These are phyloP conservation scores for Camponotus vicinus DNA, from an alignment of 1,140 invertebrate genomes.

Conservation along the genomic window DNA sequence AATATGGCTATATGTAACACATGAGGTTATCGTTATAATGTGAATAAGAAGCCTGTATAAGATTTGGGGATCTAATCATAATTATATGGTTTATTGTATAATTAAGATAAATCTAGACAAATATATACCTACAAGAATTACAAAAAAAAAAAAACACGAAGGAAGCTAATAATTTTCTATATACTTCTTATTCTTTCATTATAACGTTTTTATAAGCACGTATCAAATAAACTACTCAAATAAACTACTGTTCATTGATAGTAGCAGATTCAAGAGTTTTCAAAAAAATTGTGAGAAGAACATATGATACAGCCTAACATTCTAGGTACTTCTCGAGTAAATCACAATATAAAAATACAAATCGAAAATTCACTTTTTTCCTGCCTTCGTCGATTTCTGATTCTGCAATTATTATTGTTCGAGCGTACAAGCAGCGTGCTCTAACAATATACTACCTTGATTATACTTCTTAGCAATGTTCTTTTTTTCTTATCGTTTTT, in stretches of 20 bases:
- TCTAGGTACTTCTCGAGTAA: conserved; percentile 72
- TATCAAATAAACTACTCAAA: conserved; percentile 51
- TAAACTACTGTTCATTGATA: conserved; percentile 9
- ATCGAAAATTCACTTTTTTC: conserved; percentile 69
- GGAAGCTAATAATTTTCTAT: not conserved
- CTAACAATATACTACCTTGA: conserved; percentile 44
- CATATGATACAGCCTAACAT: conserved; percentile 61
- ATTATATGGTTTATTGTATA: not conserved
- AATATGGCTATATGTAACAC: conserved; percentile 35
- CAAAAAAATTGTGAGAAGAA: conserved; percentile 65
- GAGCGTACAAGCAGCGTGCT: conserved; percentile 46
- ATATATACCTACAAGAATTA: not conserved
- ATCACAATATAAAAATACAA: conserved; percentile 84
- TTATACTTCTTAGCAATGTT: conserved; percentile 47
- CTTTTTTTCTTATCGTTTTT: conserved; percentile 3
- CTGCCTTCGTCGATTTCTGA: conserved; percentile 8
- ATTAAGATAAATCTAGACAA: conserved; percentile 6
- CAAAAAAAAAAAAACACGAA: not conserved
- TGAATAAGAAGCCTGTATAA: conserved; percentile 43
- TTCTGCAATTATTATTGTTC: conserved; percentile 51
- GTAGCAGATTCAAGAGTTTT: conserved; percentile 36
- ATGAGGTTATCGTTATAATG: conserved; percentile 56
- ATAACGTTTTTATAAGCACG: conserved; percentile 47
- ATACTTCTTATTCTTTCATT: conserved; percentile 52
- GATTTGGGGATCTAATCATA: conserved; percentile 6